A percentile compares a stretch with the other conserved stretches of the same genome.
Evolutionary conservation across 2,113 vertebrate species (phyloP).

Genomic region (Marcusenius ussheri): DNA sequence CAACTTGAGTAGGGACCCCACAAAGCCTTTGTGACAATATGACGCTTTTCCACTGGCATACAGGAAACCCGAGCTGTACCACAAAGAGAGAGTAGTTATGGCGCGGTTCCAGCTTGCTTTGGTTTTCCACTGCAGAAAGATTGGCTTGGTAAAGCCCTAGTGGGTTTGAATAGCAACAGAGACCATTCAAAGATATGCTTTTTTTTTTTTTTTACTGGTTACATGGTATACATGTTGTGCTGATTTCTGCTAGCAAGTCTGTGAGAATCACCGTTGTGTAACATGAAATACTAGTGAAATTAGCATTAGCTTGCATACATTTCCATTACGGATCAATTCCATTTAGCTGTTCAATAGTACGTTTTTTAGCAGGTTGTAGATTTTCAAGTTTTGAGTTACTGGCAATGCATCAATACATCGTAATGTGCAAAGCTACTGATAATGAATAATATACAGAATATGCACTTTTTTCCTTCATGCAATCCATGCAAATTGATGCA

Average conservation of each 20-base stretch:
- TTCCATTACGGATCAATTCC: neutral
- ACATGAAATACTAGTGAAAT: neutral
- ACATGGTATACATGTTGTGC: too few relatives aligned
- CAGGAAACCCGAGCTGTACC: neutral
- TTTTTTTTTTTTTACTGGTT: too few relatives aligned
- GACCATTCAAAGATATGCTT: neutral
- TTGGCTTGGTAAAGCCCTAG: neutral
- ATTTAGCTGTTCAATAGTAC: neutral
- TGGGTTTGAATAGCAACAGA: neutral
- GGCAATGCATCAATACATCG: neutral
- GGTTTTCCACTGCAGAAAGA: neutral
- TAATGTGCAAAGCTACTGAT: neutral
- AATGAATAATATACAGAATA: neutral
- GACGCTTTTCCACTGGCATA: neutral
- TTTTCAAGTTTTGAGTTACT: neutral
- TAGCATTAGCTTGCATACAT: neutral
- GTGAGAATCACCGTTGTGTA: neutral
- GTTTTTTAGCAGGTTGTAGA: neutral
- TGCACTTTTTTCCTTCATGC: neutral
- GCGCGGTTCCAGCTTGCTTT: neutral
- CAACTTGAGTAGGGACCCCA: neutral
- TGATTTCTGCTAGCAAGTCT: too few relatives aligned
- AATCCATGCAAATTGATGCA: neutral
- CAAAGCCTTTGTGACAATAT: neutral
- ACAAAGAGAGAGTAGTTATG: neutral